These are phyloP conservation scores for Colossoma macropomum DNA, from an alignment of 2,113 vertebrate genomes.

Conservation along the genomic window DNA sequence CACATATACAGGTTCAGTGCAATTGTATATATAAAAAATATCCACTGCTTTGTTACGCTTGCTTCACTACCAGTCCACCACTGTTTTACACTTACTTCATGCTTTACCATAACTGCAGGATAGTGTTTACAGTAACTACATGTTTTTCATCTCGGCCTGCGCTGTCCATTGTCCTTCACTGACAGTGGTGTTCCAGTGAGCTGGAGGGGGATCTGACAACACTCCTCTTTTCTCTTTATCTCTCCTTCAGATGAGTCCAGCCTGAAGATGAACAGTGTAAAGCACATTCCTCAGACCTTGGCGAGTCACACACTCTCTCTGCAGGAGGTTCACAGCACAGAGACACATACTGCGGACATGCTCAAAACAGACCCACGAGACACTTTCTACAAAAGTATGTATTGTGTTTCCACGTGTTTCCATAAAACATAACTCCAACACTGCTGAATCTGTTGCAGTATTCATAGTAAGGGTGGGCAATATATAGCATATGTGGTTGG, in stretches of 20 bases:
- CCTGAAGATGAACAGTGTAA: slow-evolving; percentile 94
- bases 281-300: slow-evolving; percentile 91
- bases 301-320: slow-evolving; percentile 83
- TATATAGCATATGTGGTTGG: too few species aligned
- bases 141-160: background rate
- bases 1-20: too few species aligned
- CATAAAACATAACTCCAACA: slow-evolving; percentile 1
- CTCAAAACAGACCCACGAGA: slow-evolving; percentile 91
- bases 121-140: background rate
- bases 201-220: background rate
- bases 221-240: slow-evolving; percentile 10
- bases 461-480: background rate
- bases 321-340: slow-evolving; percentile 57
- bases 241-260: slow-evolving; percentile 83
- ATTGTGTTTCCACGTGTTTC: slow-evolving; percentile 5
- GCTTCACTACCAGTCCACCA: too few species aligned
- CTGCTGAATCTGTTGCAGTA: background rate
- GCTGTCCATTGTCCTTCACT: background rate
- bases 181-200: background rate
- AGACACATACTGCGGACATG: slow-evolving; percentile 86
- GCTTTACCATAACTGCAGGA: background rate
- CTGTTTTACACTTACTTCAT: too few species aligned
- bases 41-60: too few species aligned
- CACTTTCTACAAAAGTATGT: slow-evolving; percentile 93
- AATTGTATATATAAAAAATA: too few species aligned